Evolutionary conservation across 1,140 invertebrate genomes (phyloP).

Genomic region (Drosophila azteca): DNA sequence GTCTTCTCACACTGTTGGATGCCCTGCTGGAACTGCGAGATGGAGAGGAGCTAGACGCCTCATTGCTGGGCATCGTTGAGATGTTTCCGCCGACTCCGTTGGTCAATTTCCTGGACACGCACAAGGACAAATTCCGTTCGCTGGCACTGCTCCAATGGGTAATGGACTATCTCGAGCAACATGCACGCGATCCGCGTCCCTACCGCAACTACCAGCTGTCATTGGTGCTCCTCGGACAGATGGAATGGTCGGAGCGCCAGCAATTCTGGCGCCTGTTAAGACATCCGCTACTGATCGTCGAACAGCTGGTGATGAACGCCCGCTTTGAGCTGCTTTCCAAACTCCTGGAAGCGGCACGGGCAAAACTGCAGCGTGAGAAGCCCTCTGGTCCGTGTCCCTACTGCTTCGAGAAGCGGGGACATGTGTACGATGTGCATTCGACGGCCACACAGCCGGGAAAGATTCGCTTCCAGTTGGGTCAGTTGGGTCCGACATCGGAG

Average conservation of each 20-base stretch:
- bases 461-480: conserved; percentile 68
- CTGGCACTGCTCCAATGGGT: conserved; percentile 87
- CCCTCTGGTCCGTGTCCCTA: conserved; percentile 69
- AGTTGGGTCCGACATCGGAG: conserved; percentile 45
- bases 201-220: conserved; percentile 86
- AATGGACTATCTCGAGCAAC: conserved; percentile 86
- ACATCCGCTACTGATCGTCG: conserved; percentile 88
- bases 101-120: conserved; percentile 86
- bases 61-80: conserved; percentile 79
- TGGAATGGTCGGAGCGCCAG: conserved; percentile 85
- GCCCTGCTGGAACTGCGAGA: conserved; percentile 59
- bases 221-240: conserved; percentile 67
- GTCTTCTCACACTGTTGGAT: conserved; percentile 56
- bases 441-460: conserved; percentile 16
- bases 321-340: conserved; percentile 87
- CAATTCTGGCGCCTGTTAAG: conserved; percentile 87
- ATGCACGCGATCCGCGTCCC: conserved; percentile 84
- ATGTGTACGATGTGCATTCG: conserved; percentile 56
- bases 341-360: conserved; percentile 84
- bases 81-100: conserved; percentile 84
- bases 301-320: conserved; percentile 90
- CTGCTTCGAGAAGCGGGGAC: conserved; percentile 74
- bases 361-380: conserved; percentile 37
- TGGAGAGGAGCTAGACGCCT: conserved; percentile 79
- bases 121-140: conserved; percentile 87